phyloP scores from a whole-genome alignment of 2,888 invertebrate genomes.

The Bruchidius siliquastri region DNA sequence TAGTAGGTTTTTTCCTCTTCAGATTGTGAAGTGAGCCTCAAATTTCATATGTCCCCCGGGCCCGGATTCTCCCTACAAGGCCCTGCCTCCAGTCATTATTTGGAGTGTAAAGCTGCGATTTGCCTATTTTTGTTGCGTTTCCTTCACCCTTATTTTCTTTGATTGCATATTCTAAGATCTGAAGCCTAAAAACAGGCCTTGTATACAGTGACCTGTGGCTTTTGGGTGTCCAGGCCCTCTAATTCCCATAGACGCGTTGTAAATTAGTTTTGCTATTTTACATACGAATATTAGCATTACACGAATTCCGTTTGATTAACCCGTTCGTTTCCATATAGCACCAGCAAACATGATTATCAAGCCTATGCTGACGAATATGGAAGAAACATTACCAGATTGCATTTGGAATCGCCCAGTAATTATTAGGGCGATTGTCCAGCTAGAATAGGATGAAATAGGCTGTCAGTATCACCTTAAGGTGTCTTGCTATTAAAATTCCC shows the following conservation, averaged over 20 bases:
- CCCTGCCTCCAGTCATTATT: too few species aligned
- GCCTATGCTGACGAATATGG: background rate
- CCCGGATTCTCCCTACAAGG: too few species aligned
- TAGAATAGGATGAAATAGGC: too few species aligned
- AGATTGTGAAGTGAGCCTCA: too few species aligned
- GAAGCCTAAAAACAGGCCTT: background rate
- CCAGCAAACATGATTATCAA: background rate
- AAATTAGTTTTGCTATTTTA: background rate
- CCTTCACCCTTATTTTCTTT: too few species aligned
- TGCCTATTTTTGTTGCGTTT: too few species aligned
- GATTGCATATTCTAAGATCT: too few species aligned
- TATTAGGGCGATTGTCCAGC: background rate
- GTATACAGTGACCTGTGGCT: background rate
- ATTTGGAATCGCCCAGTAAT: background rate
- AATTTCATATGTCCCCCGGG: too few species aligned
- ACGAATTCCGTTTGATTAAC: background rate
- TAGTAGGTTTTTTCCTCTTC: too few species aligned
- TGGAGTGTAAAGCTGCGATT: too few species aligned
- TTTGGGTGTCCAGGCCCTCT: background rate
- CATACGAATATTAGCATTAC: background rate
- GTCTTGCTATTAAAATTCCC: too few species aligned
- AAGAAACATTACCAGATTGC: background rate
- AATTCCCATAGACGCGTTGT: background rate
- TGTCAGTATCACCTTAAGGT: too few species aligned
- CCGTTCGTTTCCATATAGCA: background rate